Conservation (phyloP, 2,113 vertebrate species). For the Cottus gobio region DNA sequence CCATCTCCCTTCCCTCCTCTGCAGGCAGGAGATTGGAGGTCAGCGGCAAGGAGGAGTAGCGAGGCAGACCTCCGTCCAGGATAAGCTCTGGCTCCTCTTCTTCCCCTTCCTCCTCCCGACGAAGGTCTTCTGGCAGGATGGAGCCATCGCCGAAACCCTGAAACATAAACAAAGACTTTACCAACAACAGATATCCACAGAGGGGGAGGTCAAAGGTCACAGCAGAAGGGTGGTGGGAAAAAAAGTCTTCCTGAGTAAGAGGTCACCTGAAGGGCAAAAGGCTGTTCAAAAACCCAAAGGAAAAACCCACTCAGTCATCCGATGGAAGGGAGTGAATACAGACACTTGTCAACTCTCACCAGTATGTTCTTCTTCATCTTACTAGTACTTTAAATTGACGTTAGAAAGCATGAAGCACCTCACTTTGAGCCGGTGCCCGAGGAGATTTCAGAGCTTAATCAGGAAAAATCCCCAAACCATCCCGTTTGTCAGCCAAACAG, state of each 20-base stretch:
- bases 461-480: background rate
- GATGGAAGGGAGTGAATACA: background rate
- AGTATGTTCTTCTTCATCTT: background rate
- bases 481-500: background rate
- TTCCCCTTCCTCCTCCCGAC: conserved; percentile 52
- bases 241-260: background rate
- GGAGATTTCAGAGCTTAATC: background rate
- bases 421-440: background rate
- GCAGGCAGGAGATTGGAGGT: conserved; percentile 35
- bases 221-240: background rate
- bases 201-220: background rate
- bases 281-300: background rate
- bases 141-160: conserved; percentile 59
- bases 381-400: background rate
- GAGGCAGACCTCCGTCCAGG: conserved; percentile 83
- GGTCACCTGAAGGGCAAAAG: background rate
- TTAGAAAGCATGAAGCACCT: background rate
- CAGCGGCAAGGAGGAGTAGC: conserved; percentile 63
- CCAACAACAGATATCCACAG: background rate
- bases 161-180: background rate
- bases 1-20: conserved; percentile 68
- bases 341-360: background rate
- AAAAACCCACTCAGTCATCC: background rate
- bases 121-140: conserved; percentile 54
- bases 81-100: conserved; percentile 81